Evolutionary conservation across 2,113 vertebrate genomes (phyloP), one percentile per base, ranked within the genome.

Genomic region (Takifugu bimaculatus): DNA sequence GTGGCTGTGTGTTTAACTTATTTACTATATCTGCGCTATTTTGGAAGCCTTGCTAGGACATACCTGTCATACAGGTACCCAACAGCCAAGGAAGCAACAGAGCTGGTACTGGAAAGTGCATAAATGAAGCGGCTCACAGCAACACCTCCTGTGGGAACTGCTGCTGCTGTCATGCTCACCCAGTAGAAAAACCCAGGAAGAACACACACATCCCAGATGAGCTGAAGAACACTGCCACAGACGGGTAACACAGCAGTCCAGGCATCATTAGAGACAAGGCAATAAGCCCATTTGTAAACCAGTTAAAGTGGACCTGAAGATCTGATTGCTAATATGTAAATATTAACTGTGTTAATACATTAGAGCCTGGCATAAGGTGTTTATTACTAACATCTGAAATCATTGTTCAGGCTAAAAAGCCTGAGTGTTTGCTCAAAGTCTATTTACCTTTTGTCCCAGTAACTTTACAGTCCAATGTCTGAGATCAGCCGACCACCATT

Each of bases 121-220:
- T 42, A 52, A 28, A 27, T 25, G 35, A 2, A n/a, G 50, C 2
- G 9, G 49, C 29, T n/a, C 26, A 50, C 45, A 52, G 77, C 67
- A 72, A 65, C 71, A 48, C 57, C 60, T 80, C 82, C 81, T 39
- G 56, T 64, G 84, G 84, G 77, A 82, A 83, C 82, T 75, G 82
- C 65, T 7, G 32, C 54, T 59, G 35, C 57, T 70, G 57, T 80
- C 60, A 70, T 53, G 87, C 74, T 85, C 79, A 65, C 11, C 73
- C 77, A n/a, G 12, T 35, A 75, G 42, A 63, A 80, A 79, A 73
- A 74, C 11, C 47, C 62, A 63, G 74, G 58, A 28, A 63, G 60
- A 39, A 39, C 35, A 39, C 7, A 39, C 11, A 39, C 35, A 39
- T 11, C 9, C 11, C 35, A 39, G 35, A 39, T 39, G 35, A 39